Base-by-base conservation (phyloP, 2,888 invertebrate genomes). In the Carabus problematicus region DNA sequence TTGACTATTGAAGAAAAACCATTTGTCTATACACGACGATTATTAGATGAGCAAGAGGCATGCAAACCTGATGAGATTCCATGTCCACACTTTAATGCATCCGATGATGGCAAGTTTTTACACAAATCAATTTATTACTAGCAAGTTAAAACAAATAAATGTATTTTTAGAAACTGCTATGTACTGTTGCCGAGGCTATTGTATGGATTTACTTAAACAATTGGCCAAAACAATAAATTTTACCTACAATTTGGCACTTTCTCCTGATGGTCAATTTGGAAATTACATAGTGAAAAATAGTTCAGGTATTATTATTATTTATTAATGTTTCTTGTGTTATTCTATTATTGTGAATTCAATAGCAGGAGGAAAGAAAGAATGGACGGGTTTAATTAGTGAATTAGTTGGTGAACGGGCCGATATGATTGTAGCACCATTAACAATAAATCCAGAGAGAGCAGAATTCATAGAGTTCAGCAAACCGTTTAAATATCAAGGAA, bases 401-500 rank as follows among this genome's bases (percentile, higher is more conserved):
- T 81, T 98, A 76, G 94, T 97, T 14, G 89, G 91, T 74, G 95
- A 95, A 80, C 86, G 92, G 72, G 97, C 97, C 11, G 98, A 98
- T 80, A 93, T 98, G 92, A 97, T 98, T 74, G 96, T 98, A 3
- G 98, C 97, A 52, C 98, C 98, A 18, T 85, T 99, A 72, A 98
- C 98, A 55, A 98, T 99, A 75, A 98, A 97, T 82, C 98, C 98
- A 14, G 98, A 99, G 84, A 85, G 99, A 76, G 98, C 98, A 0
- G 94, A 96, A 81, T 95, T 94, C 79, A 97, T 99, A 72, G 99
- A 99, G 81, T 99, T 99, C 83, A 97, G 97, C 77, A 99, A 99
- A 81, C 99, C 99, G 3, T 99, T 98, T 85, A 97, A 99, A 83
- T 97, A 86, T 76, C 98, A 99, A 85, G 99, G 99, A 72, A 97